A percentile compares a stretch with the other conserved stretches of the same genome.
Conservation (phyloP, 2,113 vertebrate genomes). For the Nibea coibor region DNA sequence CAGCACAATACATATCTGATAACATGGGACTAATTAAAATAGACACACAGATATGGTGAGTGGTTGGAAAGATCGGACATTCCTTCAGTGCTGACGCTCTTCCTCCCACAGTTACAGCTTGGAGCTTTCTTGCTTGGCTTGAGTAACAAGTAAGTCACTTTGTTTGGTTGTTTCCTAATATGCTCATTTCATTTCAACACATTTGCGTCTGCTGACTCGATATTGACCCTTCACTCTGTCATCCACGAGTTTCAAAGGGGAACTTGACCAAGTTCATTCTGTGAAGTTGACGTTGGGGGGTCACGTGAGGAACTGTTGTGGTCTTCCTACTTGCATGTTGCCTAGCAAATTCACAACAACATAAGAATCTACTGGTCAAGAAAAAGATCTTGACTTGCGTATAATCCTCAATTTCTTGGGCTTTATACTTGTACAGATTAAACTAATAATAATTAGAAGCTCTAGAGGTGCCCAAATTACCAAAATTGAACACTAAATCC, state of each 20-base stretch:
- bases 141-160: neutral
- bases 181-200: constrained; percentile 31
- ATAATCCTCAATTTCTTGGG: too few species aligned
- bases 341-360: neutral
- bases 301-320: neutral
- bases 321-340: neutral
- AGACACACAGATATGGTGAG: constrained; percentile 14
- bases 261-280: neutral
- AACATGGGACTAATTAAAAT: constrained; percentile 4
- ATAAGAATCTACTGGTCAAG: neutral
- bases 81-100: neutral
- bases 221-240: neutral
- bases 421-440: neutral
- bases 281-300: neutral
- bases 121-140: neutral
- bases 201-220: constrained; percentile 11
- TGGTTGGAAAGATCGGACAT: neutral
- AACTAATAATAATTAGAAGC: neutral
- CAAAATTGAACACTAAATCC: neutral
- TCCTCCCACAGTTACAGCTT: constrained; percentile 5
- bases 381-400: too few species aligned
- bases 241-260: neutral
- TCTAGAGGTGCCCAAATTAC: neutral
- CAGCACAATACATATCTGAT: constrained; percentile 3
- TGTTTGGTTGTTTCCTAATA: neutral